Percentiles rank a stretch among this genome's conserved stretches.
These are phyloP conservation scores for Ctenicera cuprea DNA, from an alignment of 2,888 invertebrate species.

Conservation along the genomic window DNA sequence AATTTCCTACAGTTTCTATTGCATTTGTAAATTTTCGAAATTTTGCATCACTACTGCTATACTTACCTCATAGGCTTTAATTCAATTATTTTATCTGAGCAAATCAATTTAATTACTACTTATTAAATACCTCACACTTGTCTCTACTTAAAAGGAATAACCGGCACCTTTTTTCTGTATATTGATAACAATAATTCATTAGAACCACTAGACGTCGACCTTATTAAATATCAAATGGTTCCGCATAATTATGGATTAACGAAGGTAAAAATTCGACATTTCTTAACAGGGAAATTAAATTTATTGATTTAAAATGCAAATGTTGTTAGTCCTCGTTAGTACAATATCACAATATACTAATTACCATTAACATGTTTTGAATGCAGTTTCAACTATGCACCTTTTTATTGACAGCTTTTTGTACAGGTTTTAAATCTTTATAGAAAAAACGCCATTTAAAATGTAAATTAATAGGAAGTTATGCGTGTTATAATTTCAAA, in stretches of 20 bases:
- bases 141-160: background rate
- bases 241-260: slow-evolving; percentile 22
- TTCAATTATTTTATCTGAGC: no score
- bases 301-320: slow-evolving; percentile 27
- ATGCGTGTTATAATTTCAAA: slow-evolving; percentile 10
- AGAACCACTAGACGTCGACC: slow-evolving; percentile 5
- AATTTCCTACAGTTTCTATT: no score
- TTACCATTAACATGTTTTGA: slow-evolving; percentile 18
- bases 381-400: slow-evolving; percentile 1
- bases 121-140: slow-evolving; percentile 1
- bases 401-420: background rate
- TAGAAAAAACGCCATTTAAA: slow-evolving; percentile 24
- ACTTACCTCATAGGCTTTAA: no score
- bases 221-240: slow-evolving; percentile 25
- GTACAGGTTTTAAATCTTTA: background rate
- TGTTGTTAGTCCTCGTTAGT: slow-evolving; percentile 7
- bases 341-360: slow-evolving; percentile 24
- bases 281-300: slow-evolving; percentile 26
- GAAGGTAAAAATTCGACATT: slow-evolving; percentile 25
- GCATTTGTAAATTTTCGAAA: no score
- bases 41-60: no score
- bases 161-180: background rate
- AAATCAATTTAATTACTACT: no score
- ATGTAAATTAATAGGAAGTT: slow-evolving; percentile 30
- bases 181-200: slow-evolving; percentile 14